Evolutionary conservation across 2,888 invertebrate genomes (phyloP).

Genomic region (Biston betularia): DNA sequence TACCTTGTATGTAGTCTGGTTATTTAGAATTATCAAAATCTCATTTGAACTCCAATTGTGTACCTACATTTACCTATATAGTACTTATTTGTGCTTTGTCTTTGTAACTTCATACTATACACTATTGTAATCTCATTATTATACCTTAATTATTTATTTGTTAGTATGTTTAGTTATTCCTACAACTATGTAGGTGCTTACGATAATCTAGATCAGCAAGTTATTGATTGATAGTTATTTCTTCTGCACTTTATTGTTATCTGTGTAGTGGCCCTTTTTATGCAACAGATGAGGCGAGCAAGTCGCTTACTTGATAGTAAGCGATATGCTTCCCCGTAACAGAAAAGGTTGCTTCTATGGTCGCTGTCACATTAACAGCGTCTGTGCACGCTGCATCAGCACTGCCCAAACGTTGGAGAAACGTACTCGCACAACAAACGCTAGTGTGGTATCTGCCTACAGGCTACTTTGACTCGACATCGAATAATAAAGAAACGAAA

Average conservation of each 20-base stretch:
- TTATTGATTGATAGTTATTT: neutral
- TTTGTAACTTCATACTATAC: neutral
- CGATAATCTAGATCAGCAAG: neutral
- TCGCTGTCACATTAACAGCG: too few relatives aligned
- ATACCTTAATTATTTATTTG: neutral
- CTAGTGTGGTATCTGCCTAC: neutral
- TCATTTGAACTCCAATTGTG: neutral
- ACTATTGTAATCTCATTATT: neutral
- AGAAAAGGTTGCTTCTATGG: too few relatives aligned
- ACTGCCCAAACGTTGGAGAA: too few relatives aligned
- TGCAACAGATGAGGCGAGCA: too few relatives aligned
- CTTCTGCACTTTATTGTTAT: too few relatives aligned
- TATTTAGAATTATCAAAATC: neutral
- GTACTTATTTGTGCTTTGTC: neutral
- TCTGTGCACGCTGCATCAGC: too few relatives aligned
- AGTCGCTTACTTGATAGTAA: too few relatives aligned
- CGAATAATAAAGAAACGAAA: conserved; percentile 29
- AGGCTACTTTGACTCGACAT: conserved; percentile 4
- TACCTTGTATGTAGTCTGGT: too few relatives aligned
- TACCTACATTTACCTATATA: neutral
- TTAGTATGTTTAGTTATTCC: neutral
- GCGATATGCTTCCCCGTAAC: too few relatives aligned
- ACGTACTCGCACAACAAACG: too few relatives aligned
- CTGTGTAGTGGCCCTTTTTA: too few relatives aligned
- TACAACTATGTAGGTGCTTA: neutral